phyloP scores from a whole-genome alignment of 2,113 vertebrate species.

The Puma concolor region DNA sequence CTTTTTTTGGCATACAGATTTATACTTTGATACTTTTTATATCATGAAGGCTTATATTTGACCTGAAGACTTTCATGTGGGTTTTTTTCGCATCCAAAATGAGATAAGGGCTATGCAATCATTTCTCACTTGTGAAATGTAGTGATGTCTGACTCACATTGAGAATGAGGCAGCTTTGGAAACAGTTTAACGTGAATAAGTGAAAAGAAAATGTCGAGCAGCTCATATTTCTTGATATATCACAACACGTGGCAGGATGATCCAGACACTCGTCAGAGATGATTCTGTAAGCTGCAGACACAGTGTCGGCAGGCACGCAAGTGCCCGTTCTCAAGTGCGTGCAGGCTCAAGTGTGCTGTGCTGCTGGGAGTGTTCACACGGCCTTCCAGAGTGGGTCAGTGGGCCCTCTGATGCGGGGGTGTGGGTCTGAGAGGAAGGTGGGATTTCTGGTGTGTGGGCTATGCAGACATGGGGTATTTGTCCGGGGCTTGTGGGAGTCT shows the following conservation, averaged over 20 bases:
- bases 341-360: neutral
- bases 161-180: conserved; percentile 69
- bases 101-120: conserved; percentile 78
- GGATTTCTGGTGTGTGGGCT: neutral
- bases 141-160: neutral
- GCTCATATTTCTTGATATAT: neutral
- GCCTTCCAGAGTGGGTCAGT: neutral
- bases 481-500: fast-evolving
- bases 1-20: conserved; percentile 41
- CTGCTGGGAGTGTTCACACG: neutral
- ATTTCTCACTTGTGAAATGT: neutral
- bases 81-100: conserved; percentile 73
- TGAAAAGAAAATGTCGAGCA: neutral
- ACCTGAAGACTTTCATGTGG: neutral
- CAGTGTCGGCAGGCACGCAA: neutral
- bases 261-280: fast-evolving
- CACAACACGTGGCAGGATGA: neutral
- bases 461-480: neutral
- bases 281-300: neutral
- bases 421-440: neutral
- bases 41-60: neutral
- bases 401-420: neutral
- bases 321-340: conserved; percentile 64
- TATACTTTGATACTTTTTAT: conserved; percentile 20
- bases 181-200: neutral